These are phyloP conservation scores for Cerastis leucographa DNA, from an alignment of 2,888 invertebrate species.

Conservation along the genomic window DNA sequence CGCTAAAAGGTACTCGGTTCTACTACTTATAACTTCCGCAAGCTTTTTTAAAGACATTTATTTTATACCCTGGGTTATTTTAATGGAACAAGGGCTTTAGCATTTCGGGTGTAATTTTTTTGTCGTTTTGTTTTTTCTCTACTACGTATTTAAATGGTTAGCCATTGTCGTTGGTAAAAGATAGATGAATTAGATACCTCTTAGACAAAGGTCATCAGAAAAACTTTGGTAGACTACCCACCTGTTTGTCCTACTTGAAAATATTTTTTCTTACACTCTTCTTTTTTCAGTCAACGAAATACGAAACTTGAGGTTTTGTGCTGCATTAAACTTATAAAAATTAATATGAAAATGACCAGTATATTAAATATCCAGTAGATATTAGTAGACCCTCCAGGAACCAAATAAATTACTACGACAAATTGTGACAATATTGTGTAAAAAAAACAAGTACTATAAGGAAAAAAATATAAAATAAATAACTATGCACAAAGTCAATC, in stretches of 20 bases:
- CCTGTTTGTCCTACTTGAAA: not conserved
- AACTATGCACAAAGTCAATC: constrained; percentile 2
- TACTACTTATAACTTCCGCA: constrained; percentile 59
- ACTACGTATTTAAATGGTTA: not conserved
- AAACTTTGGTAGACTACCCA: not conserved
- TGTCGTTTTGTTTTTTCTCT: not conserved
- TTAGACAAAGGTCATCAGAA: not conserved
- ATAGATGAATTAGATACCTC: not conserved
- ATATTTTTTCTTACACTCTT: not conserved
- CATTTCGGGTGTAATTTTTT: constrained; percentile 8
- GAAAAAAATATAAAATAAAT: constrained; percentile 23
- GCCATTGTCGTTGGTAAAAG: not conserved
- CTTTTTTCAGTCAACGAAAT: not conserved
- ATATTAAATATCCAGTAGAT: constrained; percentile 63
- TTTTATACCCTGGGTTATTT: constrained; percentile 42
- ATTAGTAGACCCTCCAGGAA: constrained; percentile 54
- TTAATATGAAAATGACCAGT: constrained; percentile 32
- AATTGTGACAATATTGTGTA: constrained; percentile 65
- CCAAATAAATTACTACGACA: constrained; percentile 73
- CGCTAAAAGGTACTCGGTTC: constrained; percentile 63
- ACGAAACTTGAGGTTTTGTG: not conserved
- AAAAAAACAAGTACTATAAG: not conserved
- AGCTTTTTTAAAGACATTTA: constrained; percentile 57
- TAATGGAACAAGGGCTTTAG: constrained; percentile 46
- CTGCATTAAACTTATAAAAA: not conserved